Evolutionary conservation across 2,888 invertebrate genomes (phyloP).

Genomic region (Papilio demoleus): DNA sequence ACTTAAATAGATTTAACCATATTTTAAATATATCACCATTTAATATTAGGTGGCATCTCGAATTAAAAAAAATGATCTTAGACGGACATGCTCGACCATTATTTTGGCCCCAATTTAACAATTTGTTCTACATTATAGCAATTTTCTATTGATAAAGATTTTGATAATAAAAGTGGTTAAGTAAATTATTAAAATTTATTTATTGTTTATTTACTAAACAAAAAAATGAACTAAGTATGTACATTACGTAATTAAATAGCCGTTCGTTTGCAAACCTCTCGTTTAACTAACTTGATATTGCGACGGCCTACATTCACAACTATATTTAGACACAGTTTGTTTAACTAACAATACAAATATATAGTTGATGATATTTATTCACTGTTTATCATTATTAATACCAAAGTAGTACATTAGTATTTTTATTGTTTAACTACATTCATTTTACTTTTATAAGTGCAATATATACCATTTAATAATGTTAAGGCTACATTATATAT

Average conservation of each 20-base stretch:
- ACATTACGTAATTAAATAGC: constrained; percentile 30
- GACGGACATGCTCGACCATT: no score
- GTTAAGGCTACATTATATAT: no score
- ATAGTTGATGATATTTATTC: no score
- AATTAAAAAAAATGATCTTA: no score
- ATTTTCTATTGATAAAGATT: no score
- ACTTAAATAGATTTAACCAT: neutral
- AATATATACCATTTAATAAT: no score
- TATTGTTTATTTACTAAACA: neutral
- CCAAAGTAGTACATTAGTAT: no score
- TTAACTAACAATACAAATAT: neutral
- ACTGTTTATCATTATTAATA: no score
- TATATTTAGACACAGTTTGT: constrained; percentile 21
- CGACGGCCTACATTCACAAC: constrained; percentile 32
- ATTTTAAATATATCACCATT: no score
- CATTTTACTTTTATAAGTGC: no score
- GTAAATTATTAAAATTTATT: neutral
- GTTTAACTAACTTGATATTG: constrained; percentile 37
- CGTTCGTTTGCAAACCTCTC: constrained; percentile 28
- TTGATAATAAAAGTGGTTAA: neutral
- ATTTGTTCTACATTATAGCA: neutral
- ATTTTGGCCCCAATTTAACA: no score
- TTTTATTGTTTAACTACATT: no score
- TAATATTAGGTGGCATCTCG: neutral
- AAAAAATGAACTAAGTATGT: constrained; percentile 20